These are phyloP conservation scores for Penaeus japonicus DNA, from an alignment of 1,140 invertebrate genomes.

Conservation along the genomic window DNA sequence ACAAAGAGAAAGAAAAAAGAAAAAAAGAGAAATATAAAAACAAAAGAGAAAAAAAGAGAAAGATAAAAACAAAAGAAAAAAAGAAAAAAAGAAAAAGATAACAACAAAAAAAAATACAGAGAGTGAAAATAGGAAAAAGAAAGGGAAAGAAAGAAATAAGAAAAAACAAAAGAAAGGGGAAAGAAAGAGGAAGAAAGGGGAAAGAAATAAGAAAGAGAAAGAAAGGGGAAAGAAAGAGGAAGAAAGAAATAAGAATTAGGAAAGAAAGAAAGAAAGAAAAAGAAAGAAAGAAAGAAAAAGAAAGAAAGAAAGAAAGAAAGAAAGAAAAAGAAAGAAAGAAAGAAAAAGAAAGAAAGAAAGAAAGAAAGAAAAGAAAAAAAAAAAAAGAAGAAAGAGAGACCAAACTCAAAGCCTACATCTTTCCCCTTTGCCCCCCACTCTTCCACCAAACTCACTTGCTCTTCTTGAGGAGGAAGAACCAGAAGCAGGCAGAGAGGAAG, in stretches of 20 bases:
- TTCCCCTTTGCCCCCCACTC: neutral
- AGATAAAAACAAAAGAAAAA: too few relatives aligned
- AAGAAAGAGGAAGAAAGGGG: neutral
- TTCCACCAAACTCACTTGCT: constrained; percentile 73
- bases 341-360: too few relatives aligned
- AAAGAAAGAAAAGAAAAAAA: neutral
- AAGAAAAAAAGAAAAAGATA: neutral
- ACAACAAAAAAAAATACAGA: neutral
- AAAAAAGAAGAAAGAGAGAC: neutral
- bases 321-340: too few relatives aligned
- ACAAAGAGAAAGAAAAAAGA: too few relatives aligned
- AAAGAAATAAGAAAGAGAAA: neutral
- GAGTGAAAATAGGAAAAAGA: neutral
- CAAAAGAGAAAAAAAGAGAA: too few relatives aligned
- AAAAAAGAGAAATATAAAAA: too few relatives aligned
- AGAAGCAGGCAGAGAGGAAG: constrained; percentile 87
- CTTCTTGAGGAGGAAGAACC: constrained; percentile 88
- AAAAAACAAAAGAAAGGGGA: neutral
- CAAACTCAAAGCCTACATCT: neutral
- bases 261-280: neutral
- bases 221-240: neutral
- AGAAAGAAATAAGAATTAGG: neutral
- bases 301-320: too few relatives aligned
- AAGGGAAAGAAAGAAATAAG: neutral
- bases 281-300: neutral